Evolutionary conservation across 2,888 invertebrate species (phyloP), one percentile per base, ranked within the genome.

Genomic region (Linyphia triangularis): DNA sequence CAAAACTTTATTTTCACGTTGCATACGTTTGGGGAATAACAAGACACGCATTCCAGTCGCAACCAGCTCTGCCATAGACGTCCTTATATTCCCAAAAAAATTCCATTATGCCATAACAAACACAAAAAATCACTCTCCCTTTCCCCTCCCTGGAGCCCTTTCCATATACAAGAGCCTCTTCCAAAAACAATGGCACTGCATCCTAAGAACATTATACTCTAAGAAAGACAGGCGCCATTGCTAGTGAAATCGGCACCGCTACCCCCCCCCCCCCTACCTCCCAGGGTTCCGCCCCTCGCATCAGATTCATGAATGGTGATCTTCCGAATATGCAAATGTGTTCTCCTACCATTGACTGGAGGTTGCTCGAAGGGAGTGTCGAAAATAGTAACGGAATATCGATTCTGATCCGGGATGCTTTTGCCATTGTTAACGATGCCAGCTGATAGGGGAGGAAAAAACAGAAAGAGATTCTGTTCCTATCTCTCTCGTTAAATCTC

Each of bases 371-470:
- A 28, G 28, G 43, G 78, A 65, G 78, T 65, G 78, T 78, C 78
- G 65, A 78, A 65, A 78, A 78, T 78, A 78, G 78, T 78, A 78
- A 78, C 78, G 28, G n/a, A 65, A 78, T 78, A 78, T 78, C 61
- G 78, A 78, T 78, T 78, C 33, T 28, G 26, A 37, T 78, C 63
- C 28, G 9, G 65, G 78, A 65, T 63, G 78, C 65, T 40, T 43
- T 40, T 16, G 26, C 78, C 43, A 78, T 78, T 78, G 78, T 78
- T 78, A 78, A 61, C 33, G 40, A 40, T 28, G 22, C 78, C 78
- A 65, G 78, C 65, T 78, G 78, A 65, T 65, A 43, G 65, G 40
- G 73, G 43, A 43, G 40, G 28, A 65, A n/a, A 26, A 9, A 19
- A 28, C 7, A 19, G 33, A 2, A 13, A 19, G 19, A n/a, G n/a